phyloP scores from a whole-genome alignment of 1,140 invertebrate species.

The Zelostemma sp. region DNA sequence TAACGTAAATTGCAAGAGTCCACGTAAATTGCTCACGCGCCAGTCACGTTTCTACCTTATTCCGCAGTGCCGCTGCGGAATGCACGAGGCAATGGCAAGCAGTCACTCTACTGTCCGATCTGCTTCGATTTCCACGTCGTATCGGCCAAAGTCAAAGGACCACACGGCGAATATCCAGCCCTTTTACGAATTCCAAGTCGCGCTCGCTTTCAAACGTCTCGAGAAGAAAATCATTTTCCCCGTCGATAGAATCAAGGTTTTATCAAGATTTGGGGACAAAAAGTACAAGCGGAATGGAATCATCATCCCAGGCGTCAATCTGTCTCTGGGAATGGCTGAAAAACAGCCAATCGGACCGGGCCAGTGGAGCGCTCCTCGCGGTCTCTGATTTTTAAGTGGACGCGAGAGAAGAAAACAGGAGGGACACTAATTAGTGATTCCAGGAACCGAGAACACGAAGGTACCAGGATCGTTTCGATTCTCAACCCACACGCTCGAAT shows the following conservation, averaged over 20 bases:
- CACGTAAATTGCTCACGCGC: constrained; percentile 53
- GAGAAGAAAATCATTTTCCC: too few relatives aligned
- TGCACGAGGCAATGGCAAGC: constrained; percentile 22
- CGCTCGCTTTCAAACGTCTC: too few relatives aligned
- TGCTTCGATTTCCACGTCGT: constrained; percentile 15
- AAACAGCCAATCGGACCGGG: constrained; percentile 2
- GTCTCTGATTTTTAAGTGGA: constrained; percentile 58
- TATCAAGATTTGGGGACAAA: background rate
- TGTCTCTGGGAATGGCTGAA: constrained; percentile 38
- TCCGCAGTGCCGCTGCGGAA: constrained; percentile 26
- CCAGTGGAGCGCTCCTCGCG: constrained; percentile 10
- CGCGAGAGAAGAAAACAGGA: constrained; percentile 57
- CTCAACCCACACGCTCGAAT: constrained; percentile 33
- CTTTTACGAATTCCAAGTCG: background rate
- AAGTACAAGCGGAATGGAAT: constrained; percentile 36
- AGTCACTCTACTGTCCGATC: constrained; percentile 29
- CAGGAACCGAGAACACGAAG: constrained; percentile 51
- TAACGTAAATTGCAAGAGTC: constrained; percentile 65
- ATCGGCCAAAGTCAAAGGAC: constrained; percentile 16
- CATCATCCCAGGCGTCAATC: constrained; percentile 58
- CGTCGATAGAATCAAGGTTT: background rate
- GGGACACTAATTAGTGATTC: constrained; percentile 58
- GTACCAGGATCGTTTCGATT: constrained; percentile 36
- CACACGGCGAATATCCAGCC: constrained; percentile 9
- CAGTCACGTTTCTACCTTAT: constrained; percentile 61